Percentiles rank a stretch among this genome's conserved stretches.
phyloP scores from a whole-genome alignment of 2,797 vertebrate species.

The Phataginus tricuspis region DNA sequence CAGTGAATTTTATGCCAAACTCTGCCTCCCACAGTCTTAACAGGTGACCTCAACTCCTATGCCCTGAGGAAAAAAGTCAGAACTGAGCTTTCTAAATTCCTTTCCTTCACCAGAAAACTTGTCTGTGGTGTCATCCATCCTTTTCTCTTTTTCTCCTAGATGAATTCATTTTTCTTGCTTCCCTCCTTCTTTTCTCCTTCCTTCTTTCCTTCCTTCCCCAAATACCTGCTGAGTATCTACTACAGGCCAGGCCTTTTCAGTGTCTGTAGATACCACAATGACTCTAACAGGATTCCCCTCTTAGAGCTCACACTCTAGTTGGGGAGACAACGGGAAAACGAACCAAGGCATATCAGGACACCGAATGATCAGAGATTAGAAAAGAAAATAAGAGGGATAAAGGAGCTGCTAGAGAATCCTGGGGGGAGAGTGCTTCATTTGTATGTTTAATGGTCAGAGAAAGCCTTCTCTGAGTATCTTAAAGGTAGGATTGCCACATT shows the following conservation, averaged over 20 bases:
- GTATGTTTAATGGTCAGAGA: neutral
- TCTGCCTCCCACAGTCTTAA: neutral
- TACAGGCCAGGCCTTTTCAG: neutral
- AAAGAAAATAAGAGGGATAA: neutral
- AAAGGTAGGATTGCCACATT: neutral
- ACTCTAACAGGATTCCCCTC: neutral
- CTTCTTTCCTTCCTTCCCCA: neutral
- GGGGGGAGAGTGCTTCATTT: neutral
- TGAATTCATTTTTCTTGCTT: neutral
- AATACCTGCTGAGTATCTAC: neutral
- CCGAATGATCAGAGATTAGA: neutral
- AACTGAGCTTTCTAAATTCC: conserved; percentile 15
- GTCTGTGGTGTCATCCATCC: neutral
- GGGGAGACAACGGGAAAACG: neutral
- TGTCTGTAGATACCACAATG: neutral
- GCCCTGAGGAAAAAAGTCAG: neutral
- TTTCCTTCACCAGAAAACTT: conserved; percentile 10
- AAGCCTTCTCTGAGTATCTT: neutral
- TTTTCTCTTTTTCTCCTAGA: neutral
- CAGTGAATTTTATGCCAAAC: conserved; percentile 26
- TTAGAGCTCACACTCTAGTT: neutral
- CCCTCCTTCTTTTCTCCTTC: neutral
- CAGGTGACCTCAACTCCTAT: neutral
- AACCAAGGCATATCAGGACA: neutral
- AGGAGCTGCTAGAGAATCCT: neutral